These are phyloP conservation scores for Tetheella fluctuosa DNA, from an alignment of 2,888 invertebrate genomes.

Conservation along the genomic window DNA sequence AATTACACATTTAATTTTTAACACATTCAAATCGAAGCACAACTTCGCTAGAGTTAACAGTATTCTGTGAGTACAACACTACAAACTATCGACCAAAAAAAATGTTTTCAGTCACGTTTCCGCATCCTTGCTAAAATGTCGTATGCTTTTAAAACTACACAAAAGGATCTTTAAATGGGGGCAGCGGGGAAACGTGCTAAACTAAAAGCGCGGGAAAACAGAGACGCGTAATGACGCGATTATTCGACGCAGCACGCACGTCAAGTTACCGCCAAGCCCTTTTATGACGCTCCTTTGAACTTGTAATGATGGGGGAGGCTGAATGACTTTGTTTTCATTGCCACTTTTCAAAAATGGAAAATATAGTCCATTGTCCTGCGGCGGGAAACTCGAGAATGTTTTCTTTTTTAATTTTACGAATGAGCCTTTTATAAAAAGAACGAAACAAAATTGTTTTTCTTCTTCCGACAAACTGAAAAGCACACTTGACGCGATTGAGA, in stretches of 20 bases:
- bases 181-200: slow-evolving; percentile 28
- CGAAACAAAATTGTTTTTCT: background rate
- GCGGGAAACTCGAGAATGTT: background rate
- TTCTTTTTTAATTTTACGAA: slow-evolving; percentile 1
- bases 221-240: slow-evolving; percentile 17
- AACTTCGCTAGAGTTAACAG: no score
- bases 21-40: no score
- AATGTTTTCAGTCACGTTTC: slow-evolving; percentile 12
- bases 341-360: slow-evolving; percentile 16
- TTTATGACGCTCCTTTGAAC: slow-evolving; percentile 22
- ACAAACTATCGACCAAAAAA: background rate
- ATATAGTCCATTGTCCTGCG: slow-evolving; percentile 12
- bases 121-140: slow-evolving; percentile 9
- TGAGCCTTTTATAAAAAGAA: background rate
- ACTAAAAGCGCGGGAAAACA: slow-evolving; percentile 15
- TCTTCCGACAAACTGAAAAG: background rate
- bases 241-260: slow-evolving; percentile 19
- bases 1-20: no score
- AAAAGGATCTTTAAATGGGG: slow-evolving; percentile 26
- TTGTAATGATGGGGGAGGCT: slow-evolving; percentile 26
- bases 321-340: slow-evolving; percentile 26
- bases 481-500: no score
- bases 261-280: slow-evolving; percentile 10
- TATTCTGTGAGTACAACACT: no score
- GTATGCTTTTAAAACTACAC: slow-evolving; percentile 15